Conservation (phyloP, 2,797 vertebrate genomes). For the Scomberomorus guttatus region DNA sequence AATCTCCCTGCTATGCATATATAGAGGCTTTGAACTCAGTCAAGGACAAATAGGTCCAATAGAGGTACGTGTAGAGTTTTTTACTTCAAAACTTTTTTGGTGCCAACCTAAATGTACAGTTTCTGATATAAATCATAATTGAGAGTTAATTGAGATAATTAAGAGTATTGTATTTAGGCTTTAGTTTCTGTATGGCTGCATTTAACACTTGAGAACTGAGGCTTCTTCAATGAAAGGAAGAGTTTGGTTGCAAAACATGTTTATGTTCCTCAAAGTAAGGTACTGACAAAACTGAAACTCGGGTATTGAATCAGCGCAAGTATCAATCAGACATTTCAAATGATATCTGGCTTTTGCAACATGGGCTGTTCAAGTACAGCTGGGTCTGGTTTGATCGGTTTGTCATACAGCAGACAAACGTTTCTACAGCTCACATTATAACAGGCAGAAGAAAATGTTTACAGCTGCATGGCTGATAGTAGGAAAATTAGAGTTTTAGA, state of each 20-base stretch:
- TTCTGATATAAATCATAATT: not conserved
- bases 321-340: not conserved
- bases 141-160: too few relatives aligned
- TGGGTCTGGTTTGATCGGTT: not conserved
- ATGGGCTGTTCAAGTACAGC: too few relatives aligned
- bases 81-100: not conserved
- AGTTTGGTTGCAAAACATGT: not conserved
- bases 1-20: not conserved
- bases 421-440: not conserved
- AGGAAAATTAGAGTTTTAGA: not conserved
- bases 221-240: not conserved
- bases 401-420: not conserved
- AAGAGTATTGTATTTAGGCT: too few relatives aligned
- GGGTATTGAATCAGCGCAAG: not conserved
- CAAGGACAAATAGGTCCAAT: slow-evolving; percentile 14
- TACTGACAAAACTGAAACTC: too few relatives aligned
- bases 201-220: not conserved
- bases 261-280: not conserved
- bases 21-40: slow-evolving; percentile 15
- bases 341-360: not conserved
- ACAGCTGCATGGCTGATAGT: slow-evolving; percentile 3
- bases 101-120: not conserved
- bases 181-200: not conserved
- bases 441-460: slow-evolving; percentile 5
- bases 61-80: not conserved